phyloP scores from a whole-genome alignment of 2,113 vertebrate genomes.

The Galemys pyrenaicus region DNA sequence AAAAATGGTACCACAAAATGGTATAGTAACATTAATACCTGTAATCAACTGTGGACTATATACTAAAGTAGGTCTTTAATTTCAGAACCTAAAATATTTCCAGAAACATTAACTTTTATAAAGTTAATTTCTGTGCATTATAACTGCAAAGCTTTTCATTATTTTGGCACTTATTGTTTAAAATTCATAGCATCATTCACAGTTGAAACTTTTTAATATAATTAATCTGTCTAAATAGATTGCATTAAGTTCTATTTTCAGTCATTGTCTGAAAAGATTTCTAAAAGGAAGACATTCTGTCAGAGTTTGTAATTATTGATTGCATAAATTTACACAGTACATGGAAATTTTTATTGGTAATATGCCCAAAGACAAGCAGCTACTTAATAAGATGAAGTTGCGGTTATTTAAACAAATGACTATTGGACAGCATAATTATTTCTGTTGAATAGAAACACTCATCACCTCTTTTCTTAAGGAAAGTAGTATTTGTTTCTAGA shows the following conservation, averaged over 20 bases:
- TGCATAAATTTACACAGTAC: neutral
- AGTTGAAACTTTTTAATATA: neutral
- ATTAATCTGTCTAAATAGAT: conserved; percentile 12
- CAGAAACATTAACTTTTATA: neutral
- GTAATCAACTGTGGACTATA: neutral
- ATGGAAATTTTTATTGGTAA: conserved; percentile 40
- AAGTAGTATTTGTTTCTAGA: conserved; percentile 39
- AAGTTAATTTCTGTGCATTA: neutral
- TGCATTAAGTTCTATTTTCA: conserved; percentile 25
- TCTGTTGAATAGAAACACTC: neutral
- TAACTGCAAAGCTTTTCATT: neutral
- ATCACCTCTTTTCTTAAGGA: conserved; percentile 5
- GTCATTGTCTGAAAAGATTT: conserved; percentile 32
- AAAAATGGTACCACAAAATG: neutral
- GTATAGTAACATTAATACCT: neutral
- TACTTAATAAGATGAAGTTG: conserved; percentile 32
- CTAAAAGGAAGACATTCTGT: neutral
- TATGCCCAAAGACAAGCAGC: conserved; percentile 4
- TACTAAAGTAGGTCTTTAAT: neutral
- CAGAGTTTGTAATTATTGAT: conserved; percentile 23
- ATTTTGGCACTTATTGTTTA: neutral
- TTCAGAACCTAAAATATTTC: neutral
- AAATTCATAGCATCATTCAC: neutral
- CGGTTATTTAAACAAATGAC: conserved; percentile 31
- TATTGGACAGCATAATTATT: conserved; percentile 18